These are phyloP conservation scores for Macaria notata DNA, from an alignment of 2,888 invertebrate genomes.

Conservation along the genomic window DNA sequence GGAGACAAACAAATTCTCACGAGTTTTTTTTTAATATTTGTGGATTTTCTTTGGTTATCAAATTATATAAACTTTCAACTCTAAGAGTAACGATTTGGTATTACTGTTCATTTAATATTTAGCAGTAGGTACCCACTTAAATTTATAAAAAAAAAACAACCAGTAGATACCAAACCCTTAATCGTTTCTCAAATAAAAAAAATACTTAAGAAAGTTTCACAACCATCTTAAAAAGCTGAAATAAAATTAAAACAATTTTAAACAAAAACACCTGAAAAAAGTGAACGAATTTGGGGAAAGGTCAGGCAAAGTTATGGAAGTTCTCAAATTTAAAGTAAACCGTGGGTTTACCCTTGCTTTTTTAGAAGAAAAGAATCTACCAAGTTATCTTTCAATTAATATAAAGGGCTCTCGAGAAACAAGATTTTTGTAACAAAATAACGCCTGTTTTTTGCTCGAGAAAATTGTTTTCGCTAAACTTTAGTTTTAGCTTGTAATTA, in stretches of 20 bases:
- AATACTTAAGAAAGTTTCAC: no score
- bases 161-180: no score
- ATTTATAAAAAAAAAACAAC: no score
- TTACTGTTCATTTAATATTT: no score
- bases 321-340: constrained; percentile 68
- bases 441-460: constrained; percentile 27
- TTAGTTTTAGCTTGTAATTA: background rate
- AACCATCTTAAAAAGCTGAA: no score
- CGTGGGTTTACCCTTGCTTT: constrained; percentile 63
- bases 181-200: no score
- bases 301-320: constrained; percentile 41
- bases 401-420: constrained; percentile 44
- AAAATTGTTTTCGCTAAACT: constrained; percentile 7
- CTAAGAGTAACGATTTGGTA: no score
- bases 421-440: constrained; percentile 41
- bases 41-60: no score
- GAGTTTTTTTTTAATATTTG: no score
- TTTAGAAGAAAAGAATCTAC: constrained; percentile 51
- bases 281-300: constrained; percentile 33
- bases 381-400: constrained; percentile 76
- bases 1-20: no score
- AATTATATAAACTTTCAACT: no score
- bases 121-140: no score
- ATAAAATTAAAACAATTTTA: constrained; percentile 21
- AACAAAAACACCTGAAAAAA: constrained; percentile 36